Evolutionary conservation across 2,113 vertebrate species (phyloP).

Genomic region (Myodes glareolus): DNA sequence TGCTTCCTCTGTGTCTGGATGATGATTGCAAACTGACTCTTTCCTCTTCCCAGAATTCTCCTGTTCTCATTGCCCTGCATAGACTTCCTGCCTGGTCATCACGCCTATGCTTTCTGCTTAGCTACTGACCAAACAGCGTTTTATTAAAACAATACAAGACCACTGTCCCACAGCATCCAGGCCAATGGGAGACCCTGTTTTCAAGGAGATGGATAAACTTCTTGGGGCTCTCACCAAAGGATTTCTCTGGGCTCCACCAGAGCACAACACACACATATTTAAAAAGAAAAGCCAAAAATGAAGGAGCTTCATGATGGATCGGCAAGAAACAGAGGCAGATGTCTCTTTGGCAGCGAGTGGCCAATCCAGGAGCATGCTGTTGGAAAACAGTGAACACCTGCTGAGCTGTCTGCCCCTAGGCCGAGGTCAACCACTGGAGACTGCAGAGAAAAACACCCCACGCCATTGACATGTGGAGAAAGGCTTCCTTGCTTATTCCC

Average conservation of each 20-base stretch:
- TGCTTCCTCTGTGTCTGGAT: too few species aligned
- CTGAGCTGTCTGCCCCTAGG: neutral
- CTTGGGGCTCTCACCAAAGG: neutral
- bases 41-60: too few species aligned
- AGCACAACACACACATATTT: neutral
- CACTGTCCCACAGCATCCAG: neutral
- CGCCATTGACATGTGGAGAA: neutral
- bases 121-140: too few species aligned
- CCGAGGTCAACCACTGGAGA: neutral
- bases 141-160: too few species aligned
- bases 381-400: neutral
- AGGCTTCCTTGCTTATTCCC: neutral
- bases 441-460: neutral
- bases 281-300: neutral
- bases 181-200: neutral
- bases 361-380: neutral
- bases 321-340: neutral
- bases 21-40: too few species aligned
- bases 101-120: too few species aligned
- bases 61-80: too few species aligned
- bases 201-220: neutral
- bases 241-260: neutral
- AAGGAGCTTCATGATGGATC: neutral
- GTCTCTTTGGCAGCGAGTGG: neutral
- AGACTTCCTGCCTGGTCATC: too few species aligned